A percentile compares a stretch with the other conserved stretches of the same genome.
These are phyloP conservation scores for Heliconius hewitsoni DNA, from an alignment of 1,140 invertebrate genomes.

Conservation along the genomic window DNA sequence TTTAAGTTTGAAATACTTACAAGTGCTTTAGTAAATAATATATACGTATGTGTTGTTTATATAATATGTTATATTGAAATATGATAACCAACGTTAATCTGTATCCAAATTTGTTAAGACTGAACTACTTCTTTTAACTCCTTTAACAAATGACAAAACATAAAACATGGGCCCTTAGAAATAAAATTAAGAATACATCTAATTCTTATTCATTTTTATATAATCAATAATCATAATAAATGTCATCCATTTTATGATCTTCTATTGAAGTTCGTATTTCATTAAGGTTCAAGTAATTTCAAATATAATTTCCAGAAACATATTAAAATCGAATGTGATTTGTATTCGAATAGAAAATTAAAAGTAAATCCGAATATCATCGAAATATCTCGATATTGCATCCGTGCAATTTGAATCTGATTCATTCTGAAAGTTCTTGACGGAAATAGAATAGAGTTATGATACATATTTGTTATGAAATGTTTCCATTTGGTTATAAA, in stretches of 20 bases:
- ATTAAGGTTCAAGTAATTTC: not conserved
- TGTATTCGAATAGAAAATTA: slow-evolving; percentile 34
- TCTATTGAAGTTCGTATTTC: not conserved
- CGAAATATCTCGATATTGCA: slow-evolving; percentile 34
- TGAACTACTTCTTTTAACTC: too few relatives aligned
- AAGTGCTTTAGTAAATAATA: too few relatives aligned
- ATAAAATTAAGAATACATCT: too few relatives aligned
- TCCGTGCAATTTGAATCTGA: slow-evolving; percentile 30
- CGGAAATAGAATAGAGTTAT: slow-evolving; percentile 23
- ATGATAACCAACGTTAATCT: too few relatives aligned
- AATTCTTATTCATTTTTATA: too few relatives aligned
- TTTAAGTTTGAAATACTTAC: too few relatives aligned
- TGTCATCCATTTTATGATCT: not conserved
- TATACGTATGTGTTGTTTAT: too few relatives aligned
- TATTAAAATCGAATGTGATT: slow-evolving; percentile 18
- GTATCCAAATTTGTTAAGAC: too few relatives aligned
- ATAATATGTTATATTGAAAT: too few relatives aligned
- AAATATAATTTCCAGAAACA: slow-evolving; percentile 18
- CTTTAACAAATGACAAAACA: too few relatives aligned
- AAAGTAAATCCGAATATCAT: slow-evolving; percentile 31
- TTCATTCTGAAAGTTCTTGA: slow-evolving; percentile 20
- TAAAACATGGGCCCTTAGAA: too few relatives aligned
- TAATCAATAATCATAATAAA: too few relatives aligned
- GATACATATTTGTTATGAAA: slow-evolving; percentile 16
- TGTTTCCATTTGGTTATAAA: slow-evolving; percentile 1